Conservation (phyloP, 2,888 invertebrate genomes). For the Notodonta dromedarius region DNA sequence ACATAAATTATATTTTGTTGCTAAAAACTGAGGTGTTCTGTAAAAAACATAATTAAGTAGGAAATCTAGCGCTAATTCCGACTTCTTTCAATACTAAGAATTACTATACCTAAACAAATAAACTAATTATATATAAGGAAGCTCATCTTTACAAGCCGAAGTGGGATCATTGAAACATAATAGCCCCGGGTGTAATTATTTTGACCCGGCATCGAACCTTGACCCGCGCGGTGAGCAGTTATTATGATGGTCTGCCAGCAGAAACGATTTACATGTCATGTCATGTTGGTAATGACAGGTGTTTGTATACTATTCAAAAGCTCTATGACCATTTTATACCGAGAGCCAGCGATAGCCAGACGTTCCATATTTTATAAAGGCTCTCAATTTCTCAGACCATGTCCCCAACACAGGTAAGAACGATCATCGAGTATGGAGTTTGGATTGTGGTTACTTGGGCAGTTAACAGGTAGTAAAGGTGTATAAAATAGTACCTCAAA, state of each 20-base stretch:
- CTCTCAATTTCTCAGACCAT: no score
- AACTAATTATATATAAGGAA: slow-evolving; percentile 31
- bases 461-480: no score
- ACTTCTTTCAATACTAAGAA: slow-evolving; percentile 15
- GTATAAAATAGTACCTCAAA: no score
- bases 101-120: slow-evolving; percentile 13
- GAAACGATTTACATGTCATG: slow-evolving; percentile 31
- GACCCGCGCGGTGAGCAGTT: slow-evolving; percentile 22
- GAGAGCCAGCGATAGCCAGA: no score
- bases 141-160: slow-evolving; percentile 6
- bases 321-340: no score
- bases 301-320: not conserved
- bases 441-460: no score
- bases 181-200: slow-evolving; percentile 14
- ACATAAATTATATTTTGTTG: no score
- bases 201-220: slow-evolving; percentile 33
- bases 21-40: no score
- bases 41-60: not conserved
- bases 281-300: slow-evolving; percentile 21
- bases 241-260: slow-evolving; percentile 6
- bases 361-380: no score
- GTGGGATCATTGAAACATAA: slow-evolving; percentile 12
- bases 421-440: no score
- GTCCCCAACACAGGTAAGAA: no score
- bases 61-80: not conserved